Base-by-base conservation (phyloP, 2,888 invertebrate species). In the Colletes collaris region DNA sequence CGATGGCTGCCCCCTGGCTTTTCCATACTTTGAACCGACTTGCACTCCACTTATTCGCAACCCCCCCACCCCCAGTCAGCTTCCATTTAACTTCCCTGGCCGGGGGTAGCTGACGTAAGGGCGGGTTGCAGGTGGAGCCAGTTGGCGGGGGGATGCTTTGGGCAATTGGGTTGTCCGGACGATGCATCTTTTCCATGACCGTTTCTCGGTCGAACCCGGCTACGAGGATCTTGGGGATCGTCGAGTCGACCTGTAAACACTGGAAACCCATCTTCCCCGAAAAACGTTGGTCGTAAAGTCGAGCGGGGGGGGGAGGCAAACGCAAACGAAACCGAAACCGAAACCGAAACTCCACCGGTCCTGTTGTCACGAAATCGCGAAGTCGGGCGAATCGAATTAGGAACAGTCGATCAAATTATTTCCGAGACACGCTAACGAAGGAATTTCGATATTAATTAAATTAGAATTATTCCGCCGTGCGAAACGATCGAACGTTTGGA, bases 201-300 rank as follows among this genome's bases (percentile, higher is more conserved):
- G 79, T 79, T 75, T 67, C 70, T 73, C 65, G 76, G 68, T 69
- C 72, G 71, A 69, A 63, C 70, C 68, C 2, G 27, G 27, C 27
- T 79, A 84, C 78, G 73, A 79, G 79, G 72, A 72, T 70, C 76
- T 70, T 68, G 79, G 79, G 71, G 56, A 83, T 83, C 86, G 69
- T 86, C 27, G 77, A 79, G 63, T 83, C 86, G 86, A 87, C 86
- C 89, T 86, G 86, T 84, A 86, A 89, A 91, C 89, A 90, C 87
- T 86, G 87, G 75, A 88, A 89, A 83, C 81, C 89, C 89, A 88
- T 89, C 80, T 85, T 81, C 70, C 46, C 86, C 83, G 84, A 87
- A 84, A 81, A 79, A 6, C 8, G 44, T 46, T 8, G 8, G 44
- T 46, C 44, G 44, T 46, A 46, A 46, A 40, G 8, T 6, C 40